These are phyloP conservation scores for Pangasianodon gigas DNA, from an alignment of 2,113 vertebrate species.

Conservation along the genomic window DNA sequence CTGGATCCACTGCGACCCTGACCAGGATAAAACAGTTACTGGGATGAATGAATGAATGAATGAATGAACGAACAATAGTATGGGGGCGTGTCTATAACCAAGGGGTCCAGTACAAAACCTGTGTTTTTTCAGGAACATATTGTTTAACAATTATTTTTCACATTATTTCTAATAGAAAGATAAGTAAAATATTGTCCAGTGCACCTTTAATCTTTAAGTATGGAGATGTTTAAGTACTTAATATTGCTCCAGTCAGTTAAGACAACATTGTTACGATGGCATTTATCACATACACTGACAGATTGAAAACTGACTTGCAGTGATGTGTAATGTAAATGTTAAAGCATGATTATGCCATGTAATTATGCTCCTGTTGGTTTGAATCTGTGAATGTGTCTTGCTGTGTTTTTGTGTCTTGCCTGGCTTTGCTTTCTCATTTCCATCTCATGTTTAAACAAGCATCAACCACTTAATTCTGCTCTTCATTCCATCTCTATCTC, in stretches of 20 bases:
- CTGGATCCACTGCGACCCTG: not conserved
- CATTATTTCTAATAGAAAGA: not conserved
- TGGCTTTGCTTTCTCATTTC: constrained; percentile 37
- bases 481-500: constrained; percentile 20
- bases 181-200: not conserved
- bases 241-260: not conserved
- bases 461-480: constrained; percentile 6
- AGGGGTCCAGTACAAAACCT: not conserved
- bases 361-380: not conserved
- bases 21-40: not conserved
- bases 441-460: constrained; percentile 25
- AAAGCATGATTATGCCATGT: not conserved
- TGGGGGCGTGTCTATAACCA: not conserved
- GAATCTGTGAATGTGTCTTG: not conserved
- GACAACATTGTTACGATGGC: not conserved
- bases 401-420: constrained; percentile 28
- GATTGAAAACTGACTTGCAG: not conserved
- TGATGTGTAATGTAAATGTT: not conserved
- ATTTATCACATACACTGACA: not conserved
- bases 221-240: not conserved
- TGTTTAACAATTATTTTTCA: not conserved
- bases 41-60: not conserved
- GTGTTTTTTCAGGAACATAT: not conserved
- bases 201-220: not conserved
- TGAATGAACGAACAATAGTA: not conserved